phyloP scores from a whole-genome alignment of 2,113 vertebrate species.

The Engraulis encrasicolus region DNA sequence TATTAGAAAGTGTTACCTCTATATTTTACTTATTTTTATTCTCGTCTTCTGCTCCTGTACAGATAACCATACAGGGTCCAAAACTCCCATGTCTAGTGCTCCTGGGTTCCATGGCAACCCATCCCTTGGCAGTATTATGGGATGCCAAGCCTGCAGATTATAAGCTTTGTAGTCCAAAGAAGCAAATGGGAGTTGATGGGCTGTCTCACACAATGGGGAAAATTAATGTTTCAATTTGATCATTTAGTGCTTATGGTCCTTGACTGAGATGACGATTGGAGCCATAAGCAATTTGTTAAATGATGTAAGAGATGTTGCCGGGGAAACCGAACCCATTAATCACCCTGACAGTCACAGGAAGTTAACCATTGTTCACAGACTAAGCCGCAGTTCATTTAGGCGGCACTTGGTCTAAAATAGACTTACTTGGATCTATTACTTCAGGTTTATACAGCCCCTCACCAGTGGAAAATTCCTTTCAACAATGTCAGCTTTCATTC shows the following conservation, averaged over 20 bases:
- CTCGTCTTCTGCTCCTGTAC: neutral
- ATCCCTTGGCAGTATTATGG: neutral
- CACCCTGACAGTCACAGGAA: conserved; percentile 17
- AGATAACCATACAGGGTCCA: neutral
- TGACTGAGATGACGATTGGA: conserved; percentile 17
- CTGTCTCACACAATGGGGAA: conserved; percentile 3
- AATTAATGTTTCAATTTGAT: conserved; percentile 13
- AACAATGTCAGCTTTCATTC: neutral
- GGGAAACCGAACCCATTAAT: conserved; percentile 12
- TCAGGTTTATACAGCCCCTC: neutral
- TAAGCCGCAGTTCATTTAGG: neutral
- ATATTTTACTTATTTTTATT: neutral
- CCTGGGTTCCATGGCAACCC: neutral
- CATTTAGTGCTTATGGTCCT: conserved; percentile 11
- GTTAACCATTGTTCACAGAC: conserved; percentile 5
- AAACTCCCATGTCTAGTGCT: neutral
- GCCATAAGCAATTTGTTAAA: conserved; percentile 22
- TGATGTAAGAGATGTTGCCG: conserved; percentile 8
- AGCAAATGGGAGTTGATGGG: conserved; percentile 8
- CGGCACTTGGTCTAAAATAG: neutral
- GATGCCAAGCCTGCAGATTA: neutral
- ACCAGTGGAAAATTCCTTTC: neutral
- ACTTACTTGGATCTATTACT: neutral
- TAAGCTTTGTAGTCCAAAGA: neutral
- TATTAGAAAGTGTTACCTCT: no score